These are phyloP conservation scores for Okamejei kenojei DNA, from an alignment of 2,797 vertebrate species.

Conservation along the genomic window DNA sequence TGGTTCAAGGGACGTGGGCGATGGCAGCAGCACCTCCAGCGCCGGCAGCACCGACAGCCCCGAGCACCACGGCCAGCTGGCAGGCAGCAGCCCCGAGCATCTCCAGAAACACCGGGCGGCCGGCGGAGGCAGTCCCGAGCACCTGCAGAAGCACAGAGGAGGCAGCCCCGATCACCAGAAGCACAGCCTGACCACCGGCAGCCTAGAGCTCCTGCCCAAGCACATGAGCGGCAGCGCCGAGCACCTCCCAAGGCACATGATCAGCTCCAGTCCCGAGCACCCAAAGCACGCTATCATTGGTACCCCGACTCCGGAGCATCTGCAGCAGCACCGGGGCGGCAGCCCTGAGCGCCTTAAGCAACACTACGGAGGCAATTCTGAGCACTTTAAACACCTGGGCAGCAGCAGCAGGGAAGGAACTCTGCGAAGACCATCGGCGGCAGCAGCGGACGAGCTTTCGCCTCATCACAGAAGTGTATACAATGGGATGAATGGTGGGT, in stretches of 20 bases:
- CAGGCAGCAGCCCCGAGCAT: conserved; percentile 65
- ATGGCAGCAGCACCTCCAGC: conserved; percentile 90
- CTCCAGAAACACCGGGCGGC: conserved; percentile 58
- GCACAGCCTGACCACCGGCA: conserved; percentile 64
- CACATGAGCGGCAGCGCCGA: conserved; percentile 75
- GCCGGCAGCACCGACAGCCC: conserved; percentile 82
- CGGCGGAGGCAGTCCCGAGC: conserved; percentile 68
- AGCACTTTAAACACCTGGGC: conserved; percentile 67
- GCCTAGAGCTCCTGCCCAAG: conserved; percentile 79
- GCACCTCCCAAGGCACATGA: conserved; percentile 65
- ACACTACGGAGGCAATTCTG: conserved; percentile 65
- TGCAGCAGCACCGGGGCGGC: conserved; percentile 73
- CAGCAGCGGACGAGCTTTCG: conserved; percentile 64
- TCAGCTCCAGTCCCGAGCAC: conserved; percentile 56
- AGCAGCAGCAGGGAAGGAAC: conserved; percentile 66
- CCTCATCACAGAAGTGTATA: conserved; percentile 85
- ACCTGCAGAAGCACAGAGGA: conserved; percentile 52
- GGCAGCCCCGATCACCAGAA: conserved; percentile 64
- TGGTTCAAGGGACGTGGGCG: conserved; percentile 76
- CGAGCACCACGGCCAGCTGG: conserved; percentile 67
- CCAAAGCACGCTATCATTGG: conserved; percentile 64
- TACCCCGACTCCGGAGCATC: conserved; percentile 67
- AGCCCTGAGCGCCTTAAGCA: conserved; percentile 80
- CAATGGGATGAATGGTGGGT: conserved; percentile 96
- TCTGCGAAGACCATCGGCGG: conserved; percentile 61